phyloP scores from a whole-genome alignment of 37 sponge, comb jelly and placozoan genomes.

The Beroe ovata region DNA sequence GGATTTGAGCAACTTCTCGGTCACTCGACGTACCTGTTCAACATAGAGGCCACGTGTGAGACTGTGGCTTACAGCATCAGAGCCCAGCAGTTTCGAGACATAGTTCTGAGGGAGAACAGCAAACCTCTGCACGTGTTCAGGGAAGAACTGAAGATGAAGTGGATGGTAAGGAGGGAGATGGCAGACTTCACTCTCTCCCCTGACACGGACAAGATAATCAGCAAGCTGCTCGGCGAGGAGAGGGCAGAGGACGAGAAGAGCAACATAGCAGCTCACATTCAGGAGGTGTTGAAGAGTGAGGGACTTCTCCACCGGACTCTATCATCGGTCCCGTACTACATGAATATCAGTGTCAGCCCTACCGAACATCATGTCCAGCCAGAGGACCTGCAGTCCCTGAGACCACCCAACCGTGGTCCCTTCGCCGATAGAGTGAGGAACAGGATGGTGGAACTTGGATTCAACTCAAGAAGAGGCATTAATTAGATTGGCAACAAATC shows the following conservation, averaged over 20 bases:
- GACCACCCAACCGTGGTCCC: constrained; percentile 53
- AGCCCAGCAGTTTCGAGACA: neutral
- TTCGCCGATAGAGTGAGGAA: constrained; percentile 53
- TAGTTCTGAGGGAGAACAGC: neutral
- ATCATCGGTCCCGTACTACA: neutral
- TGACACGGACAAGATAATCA: neutral
- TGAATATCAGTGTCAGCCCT: neutral
- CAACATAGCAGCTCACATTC: neutral
- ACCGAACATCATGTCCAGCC: neutral
- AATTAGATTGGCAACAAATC: neutral
- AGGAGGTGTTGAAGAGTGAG: neutral
- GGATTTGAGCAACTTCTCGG: constrained; percentile 42
- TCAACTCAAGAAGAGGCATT: constrained; percentile 58
- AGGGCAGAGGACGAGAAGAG: constrained; percentile 2
- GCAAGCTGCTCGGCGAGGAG: neutral
- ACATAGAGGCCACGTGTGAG: constrained; percentile 23
- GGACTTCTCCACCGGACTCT: neutral
- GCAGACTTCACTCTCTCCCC: constrained; percentile 48
- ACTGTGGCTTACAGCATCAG: constrained; percentile 44
- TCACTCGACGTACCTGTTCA: neutral
- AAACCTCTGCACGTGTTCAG: neutral
- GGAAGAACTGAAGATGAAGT: constrained; percentile 23
- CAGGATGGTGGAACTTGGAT: constrained; percentile 61
- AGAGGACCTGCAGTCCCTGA: constrained; percentile 18
- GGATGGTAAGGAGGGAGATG: neutral